Conservation (phyloP, 2,797 vertebrate species). For the Oreochromis mossambicus region DNA sequence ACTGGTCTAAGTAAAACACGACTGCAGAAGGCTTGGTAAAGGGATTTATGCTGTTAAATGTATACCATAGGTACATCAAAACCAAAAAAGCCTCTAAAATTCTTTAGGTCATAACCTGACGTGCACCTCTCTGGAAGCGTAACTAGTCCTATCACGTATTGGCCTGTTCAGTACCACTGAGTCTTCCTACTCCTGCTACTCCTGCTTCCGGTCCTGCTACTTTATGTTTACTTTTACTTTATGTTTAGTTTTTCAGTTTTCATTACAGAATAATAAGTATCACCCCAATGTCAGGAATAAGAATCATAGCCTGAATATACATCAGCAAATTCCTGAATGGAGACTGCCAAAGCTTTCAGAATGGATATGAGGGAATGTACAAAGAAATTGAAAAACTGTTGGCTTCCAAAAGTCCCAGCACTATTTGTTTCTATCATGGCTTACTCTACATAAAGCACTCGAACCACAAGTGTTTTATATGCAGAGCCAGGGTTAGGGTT, state of each 20-base stretch:
- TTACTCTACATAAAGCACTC: accelerated
- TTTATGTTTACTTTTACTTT: not conserved
- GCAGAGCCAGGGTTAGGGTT: not conserved
- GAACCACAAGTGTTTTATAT: not conserved
- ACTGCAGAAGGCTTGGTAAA: not conserved
- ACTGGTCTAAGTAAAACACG: accelerated
- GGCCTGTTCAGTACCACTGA: not conserved
- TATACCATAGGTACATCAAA: not conserved
- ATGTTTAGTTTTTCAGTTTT: not conserved
- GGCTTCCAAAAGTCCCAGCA: not conserved
- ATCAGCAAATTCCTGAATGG: not conserved
- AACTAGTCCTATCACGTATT: not conserved
- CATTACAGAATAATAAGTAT: not conserved
- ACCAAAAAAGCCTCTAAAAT: accelerated
- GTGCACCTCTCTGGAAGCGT: not conserved
- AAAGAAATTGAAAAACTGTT: not conserved
- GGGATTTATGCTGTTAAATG: not conserved
- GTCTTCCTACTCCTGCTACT: not conserved
- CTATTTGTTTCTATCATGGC: not conserved
- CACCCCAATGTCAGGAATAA: not conserved
- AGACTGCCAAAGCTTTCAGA: not conserved
- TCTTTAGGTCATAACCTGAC: not conserved
- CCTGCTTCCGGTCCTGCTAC: not conserved
- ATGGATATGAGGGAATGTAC: not conserved
- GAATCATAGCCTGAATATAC: not conserved